Evolutionary conservation across 2,797 vertebrate genomes (phyloP).

Genomic region (Coccyzus lansbergi): DNA sequence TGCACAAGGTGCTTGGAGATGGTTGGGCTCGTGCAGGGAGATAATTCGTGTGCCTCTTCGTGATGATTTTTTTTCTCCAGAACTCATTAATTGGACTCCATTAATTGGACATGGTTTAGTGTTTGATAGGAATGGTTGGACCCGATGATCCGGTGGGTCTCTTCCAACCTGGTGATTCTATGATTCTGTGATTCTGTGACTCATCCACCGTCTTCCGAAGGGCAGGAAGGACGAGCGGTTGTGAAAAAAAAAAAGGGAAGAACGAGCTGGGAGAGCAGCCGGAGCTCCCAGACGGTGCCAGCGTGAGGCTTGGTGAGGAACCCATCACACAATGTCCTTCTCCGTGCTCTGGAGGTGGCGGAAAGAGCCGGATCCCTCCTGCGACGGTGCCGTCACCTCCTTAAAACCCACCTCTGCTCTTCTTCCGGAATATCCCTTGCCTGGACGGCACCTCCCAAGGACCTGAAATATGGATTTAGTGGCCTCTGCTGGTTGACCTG

Average conservation of each 20-base stretch:
- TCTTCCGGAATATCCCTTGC: no score
- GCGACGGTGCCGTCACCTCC: neutral
- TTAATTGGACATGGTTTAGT: no score
- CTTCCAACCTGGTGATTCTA: no score
- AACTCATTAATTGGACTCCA: accelerated
- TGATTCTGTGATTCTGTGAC: no score
- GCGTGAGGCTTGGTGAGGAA: neutral
- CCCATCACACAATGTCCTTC: neutral
- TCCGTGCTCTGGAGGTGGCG: neutral
- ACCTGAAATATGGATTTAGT: neutral
- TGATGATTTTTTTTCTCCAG: neutral
- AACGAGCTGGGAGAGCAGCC: neutral
- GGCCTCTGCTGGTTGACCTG: no score
- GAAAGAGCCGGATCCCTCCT: neutral
- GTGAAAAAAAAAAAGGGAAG: neutral
- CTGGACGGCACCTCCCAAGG: neutral
- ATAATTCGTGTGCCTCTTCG: neutral
- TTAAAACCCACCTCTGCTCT: neutral
- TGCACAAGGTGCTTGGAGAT: neutral
- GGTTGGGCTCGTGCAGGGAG: neutral
- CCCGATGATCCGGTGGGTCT: no score
- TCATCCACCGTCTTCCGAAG: neutral
- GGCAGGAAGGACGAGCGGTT: neutral
- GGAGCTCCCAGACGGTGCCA: neutral
- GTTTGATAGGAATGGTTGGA: no score